Evolutionary conservation across 2,888 invertebrate species (phyloP), one percentile per base, ranked within the genome.

Genomic region (Harpagoxenus sublaevis): DNA sequence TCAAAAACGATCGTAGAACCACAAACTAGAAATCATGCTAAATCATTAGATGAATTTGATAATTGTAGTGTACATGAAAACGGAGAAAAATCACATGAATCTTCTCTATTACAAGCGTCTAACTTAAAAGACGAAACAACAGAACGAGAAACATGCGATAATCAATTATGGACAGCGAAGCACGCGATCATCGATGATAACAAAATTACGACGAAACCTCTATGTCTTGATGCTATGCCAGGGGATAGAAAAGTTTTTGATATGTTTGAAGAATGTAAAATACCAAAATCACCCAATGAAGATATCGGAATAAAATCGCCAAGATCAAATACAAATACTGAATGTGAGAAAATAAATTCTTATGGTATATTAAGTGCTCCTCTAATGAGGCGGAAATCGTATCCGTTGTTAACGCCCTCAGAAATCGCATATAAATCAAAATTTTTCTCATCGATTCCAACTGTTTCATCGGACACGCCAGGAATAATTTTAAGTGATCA

Each of bases 11-110:
- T 42, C 8, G 55, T 66, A 18, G 15, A 57, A 42, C 82, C 63
- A n/a, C 63, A 66, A 10, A 75, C n/a, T n/a, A 71, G 9, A 51
- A 74, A 18, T 63, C 23, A 83, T 18, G 77, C 84, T 5, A 55
- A 42, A 1, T 87, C 84, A 5, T 55, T 83, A 23, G 75, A 86
- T 35, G 74, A 83, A 62, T 18, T 84, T 2, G 23, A 62, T 55
- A n/a, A 45, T 31, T 42, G 23, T 39, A 42, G 6, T 15, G 6
- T 5, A 18, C 39, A 51, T 0, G n/a, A 45, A 15, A 35, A 48
- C 15, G 35, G 71, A 39, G 12, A 71, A 66, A 65, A 68, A 55
- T 23, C 12, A 18, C 45, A 48, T n/a, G 53, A 55, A 81, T 78
- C 51, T 51, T 45, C 65, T n/a, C 60, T 77, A 0, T 12, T 15